phyloP scores from a whole-genome alignment of 2,888 invertebrate species.

The Heteropelma amictum region DNA sequence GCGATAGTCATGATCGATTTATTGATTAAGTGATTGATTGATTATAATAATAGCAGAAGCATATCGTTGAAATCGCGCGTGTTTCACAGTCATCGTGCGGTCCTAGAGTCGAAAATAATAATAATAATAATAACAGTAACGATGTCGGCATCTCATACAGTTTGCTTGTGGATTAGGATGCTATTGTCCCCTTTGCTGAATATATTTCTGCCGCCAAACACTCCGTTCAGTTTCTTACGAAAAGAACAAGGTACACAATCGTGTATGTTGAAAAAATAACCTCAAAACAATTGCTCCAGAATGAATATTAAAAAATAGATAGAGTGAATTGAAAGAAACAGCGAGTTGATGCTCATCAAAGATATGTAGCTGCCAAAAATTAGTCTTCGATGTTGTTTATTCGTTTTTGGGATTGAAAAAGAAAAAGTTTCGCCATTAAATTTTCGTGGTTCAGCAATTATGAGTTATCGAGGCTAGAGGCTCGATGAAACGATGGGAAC shows the following conservation, averaged over 20 bases:
- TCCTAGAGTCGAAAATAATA: constrained; percentile 17
- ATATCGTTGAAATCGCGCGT: constrained; percentile 30
- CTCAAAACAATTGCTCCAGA: constrained; percentile 16
- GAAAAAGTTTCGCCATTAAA: constrained; percentile 3
- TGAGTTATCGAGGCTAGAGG: constrained; percentile 18
- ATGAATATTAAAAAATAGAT: constrained; percentile 1
- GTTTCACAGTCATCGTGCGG: constrained; percentile 25
- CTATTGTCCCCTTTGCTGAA: constrained; percentile 36
- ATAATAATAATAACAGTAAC: constrained; percentile 15
- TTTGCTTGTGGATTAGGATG: constrained; percentile 41
- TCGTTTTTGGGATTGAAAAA: not conserved
- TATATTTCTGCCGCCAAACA: constrained; percentile 17
- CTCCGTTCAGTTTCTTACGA: not conserved
- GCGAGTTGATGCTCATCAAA: constrained; percentile 1
- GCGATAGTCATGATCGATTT: constrained; percentile 45
- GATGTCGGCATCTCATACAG: constrained; percentile 20
- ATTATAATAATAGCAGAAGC: constrained; percentile 26
- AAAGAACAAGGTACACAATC: not conserved
- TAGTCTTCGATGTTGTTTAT: constrained; percentile 42
- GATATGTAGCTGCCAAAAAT: constrained; percentile 15
- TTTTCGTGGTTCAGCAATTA: constrained; percentile 20
- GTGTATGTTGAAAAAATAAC: too few species aligned
- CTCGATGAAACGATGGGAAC: constrained; percentile 31
- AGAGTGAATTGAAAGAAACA: not conserved
- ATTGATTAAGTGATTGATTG: constrained; percentile 14